These are phyloP conservation scores for Philhelius pedissequus DNA, from an alignment of 2,888 invertebrate genomes.

Conservation along the genomic window DNA sequence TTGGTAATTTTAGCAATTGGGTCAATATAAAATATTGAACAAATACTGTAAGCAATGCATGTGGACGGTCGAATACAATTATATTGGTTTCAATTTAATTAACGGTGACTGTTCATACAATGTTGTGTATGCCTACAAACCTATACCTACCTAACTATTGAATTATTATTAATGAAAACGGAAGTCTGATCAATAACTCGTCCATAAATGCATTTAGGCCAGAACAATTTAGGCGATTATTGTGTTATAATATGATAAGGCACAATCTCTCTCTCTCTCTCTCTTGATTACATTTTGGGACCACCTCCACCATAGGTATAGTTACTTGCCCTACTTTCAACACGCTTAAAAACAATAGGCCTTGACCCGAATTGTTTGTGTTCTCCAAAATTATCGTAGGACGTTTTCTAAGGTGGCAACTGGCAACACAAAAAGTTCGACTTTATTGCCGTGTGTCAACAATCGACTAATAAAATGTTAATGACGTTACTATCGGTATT, in stretches of 20 bases:
- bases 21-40: constrained; percentile 65
- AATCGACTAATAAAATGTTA: constrained; percentile 27
- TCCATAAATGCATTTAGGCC: constrained; percentile 8
- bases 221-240: neutral
- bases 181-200: constrained; percentile 56
- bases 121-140: too few species aligned
- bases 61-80: constrained; percentile 23
- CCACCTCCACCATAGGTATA: neutral
- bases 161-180: constrained; percentile 47
- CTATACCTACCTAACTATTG: too few species aligned
- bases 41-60: constrained; percentile 1
- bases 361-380: constrained; percentile 55
- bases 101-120: neutral
- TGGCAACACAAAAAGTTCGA: constrained; percentile 45
- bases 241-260: constrained; percentile 28
- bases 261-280: neutral
- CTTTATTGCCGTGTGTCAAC: constrained; percentile 15
- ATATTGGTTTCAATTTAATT: constrained; percentile 48
- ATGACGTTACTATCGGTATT: constrained; percentile 17
- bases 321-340: constrained; percentile 48
- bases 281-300: constrained; percentile 5
- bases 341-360: constrained; percentile 34
- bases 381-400: constrained; percentile 48
- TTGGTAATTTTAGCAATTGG: constrained; percentile 62
- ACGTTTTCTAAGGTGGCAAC: constrained; percentile 56